Evolutionary conservation across 2,888 invertebrate species (phyloP).

Genomic region (Dicyrtomina minuta): DNA sequence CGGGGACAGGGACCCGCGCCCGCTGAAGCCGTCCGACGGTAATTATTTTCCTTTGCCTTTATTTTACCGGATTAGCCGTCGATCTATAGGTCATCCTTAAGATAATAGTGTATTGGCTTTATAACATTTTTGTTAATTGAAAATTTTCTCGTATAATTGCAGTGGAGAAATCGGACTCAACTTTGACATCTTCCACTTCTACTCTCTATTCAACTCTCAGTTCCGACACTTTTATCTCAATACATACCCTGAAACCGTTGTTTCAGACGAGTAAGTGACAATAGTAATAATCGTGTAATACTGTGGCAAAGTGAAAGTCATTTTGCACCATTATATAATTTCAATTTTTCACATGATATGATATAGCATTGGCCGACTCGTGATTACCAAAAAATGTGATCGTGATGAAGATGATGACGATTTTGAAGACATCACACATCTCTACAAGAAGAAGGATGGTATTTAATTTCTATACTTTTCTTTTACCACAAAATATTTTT

Average conservation of each 20-base stretch:
- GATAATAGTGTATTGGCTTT: neutral
- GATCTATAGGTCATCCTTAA: neutral
- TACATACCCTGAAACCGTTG: slow-evolving; percentile 61
- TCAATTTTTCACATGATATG: slow-evolving; percentile 10
- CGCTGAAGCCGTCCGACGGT: slow-evolving; percentile 39
- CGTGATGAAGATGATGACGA: slow-evolving; percentile 67
- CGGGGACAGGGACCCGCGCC: slow-evolving; percentile 55
- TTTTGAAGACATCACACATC: slow-evolving; percentile 66
- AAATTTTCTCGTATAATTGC: slow-evolving; percentile 62
- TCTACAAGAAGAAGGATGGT: slow-evolving; percentile 66
- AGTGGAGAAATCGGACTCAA: slow-evolving; percentile 72
- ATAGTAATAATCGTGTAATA: neutral
- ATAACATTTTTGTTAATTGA: neutral
- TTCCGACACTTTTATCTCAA: slow-evolving; percentile 72
- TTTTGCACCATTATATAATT: neutral
- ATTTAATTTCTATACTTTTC: too few relatives aligned
- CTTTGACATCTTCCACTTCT: slow-evolving; percentile 74
- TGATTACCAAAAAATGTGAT: slow-evolving; percentile 67
- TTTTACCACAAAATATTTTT: too few relatives aligned
- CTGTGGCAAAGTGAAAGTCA: neutral
- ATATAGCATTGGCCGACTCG: slow-evolving; percentile 67
- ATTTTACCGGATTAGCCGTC: slow-evolving; percentile 55
- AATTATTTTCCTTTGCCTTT: neutral
- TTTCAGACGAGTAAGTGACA: slow-evolving; percentile 62
- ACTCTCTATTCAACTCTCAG: slow-evolving; percentile 76